phyloP scores from a whole-genome alignment of 1,140 invertebrate species.

The Arctopsyche grandis region DNA sequence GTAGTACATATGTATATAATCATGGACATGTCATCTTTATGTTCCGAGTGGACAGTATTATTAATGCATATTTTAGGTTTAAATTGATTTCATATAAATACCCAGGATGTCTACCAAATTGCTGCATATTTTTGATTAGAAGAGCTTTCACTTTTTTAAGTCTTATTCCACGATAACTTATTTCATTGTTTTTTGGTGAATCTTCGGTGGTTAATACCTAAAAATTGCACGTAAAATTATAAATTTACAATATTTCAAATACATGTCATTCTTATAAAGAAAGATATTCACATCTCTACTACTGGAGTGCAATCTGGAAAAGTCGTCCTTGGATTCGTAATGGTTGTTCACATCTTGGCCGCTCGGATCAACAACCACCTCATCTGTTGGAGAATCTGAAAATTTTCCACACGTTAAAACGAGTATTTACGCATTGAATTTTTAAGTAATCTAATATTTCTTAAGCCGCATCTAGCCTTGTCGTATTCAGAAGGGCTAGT shows the following conservation, averaged over 20 bases:
- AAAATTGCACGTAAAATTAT: constrained; percentile 25
- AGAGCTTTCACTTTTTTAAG: constrained; percentile 61
- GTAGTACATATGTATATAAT: too few relatives aligned
- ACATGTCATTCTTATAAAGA: too few relatives aligned
- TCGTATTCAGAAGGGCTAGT: constrained; percentile 16
- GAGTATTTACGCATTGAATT: not conserved
- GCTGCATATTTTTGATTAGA: constrained; percentile 72
- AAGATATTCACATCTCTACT: constrained; percentile 64
- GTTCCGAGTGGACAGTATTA: too few relatives aligned
- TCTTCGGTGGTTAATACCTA: constrained; percentile 37
- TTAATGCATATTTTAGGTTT: too few relatives aligned
- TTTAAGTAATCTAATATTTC: not conserved
- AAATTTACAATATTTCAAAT: not conserved
- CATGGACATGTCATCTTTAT: too few relatives aligned
- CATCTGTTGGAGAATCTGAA: not conserved
- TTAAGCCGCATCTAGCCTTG: too few relatives aligned
- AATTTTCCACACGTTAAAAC: too few relatives aligned
- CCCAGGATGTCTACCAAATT: constrained; percentile 75
- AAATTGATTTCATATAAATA: constrained; percentile 58
- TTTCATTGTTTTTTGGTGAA: not conserved
- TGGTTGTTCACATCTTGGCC: constrained; percentile 47
- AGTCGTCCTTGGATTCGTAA: constrained; percentile 60
- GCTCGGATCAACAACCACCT: constrained; percentile 1
- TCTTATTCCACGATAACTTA: constrained; percentile 52
- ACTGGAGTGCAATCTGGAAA: constrained; percentile 59